Evolutionary conservation across 2,113 vertebrate species (phyloP), one percentile per base, ranked within the genome.

Genomic region (Eurypyga helias): DNA sequence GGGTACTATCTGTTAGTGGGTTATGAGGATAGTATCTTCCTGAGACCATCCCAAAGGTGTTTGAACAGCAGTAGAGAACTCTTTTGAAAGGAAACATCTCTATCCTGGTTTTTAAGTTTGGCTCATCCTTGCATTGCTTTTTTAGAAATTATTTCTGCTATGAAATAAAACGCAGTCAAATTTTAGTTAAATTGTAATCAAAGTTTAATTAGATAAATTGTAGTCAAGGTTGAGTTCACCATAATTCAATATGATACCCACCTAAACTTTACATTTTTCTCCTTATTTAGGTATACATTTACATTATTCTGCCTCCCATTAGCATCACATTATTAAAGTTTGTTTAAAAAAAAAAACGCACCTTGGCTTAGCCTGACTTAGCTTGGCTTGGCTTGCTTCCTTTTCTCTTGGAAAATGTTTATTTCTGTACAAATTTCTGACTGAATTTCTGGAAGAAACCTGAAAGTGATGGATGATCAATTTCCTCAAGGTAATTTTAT

Each of bases 391-490:
- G 24, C 81, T 65, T 46, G 12, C 54, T 91, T 94, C 90, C 72
- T 89, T 76, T 77, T 31, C 64, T 60, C 55, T 66, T 65, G 90
- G 78, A 89, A 91, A 93, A 95, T n/a, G 55, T 89, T 96, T 77
- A 69, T 78, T 89, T 86, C 90, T 66, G 55, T 62, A 81, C 26
- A 75, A 85, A 92, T 70, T 90, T 86, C 73, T 72, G 81, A 86
- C 85, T 61, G 60, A 54, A 73, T 38, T 77, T 92, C 73, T 75
- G 85, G 85, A 87, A 91, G 58, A 76, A 87, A 81, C 45, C 77
- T 73, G 34, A 31, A 38, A 49, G 60, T 66, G 93, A 81, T 52
- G 94, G 81, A 84, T 80, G 88, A 81, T 33, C 54, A 23, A 70
- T 78, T 93, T 75, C 89, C 92, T 67, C n/a, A 23, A 24, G 72